Base-by-base conservation (phyloP, 2,888 invertebrate genomes). In the Limenitis arthemis region DNA sequence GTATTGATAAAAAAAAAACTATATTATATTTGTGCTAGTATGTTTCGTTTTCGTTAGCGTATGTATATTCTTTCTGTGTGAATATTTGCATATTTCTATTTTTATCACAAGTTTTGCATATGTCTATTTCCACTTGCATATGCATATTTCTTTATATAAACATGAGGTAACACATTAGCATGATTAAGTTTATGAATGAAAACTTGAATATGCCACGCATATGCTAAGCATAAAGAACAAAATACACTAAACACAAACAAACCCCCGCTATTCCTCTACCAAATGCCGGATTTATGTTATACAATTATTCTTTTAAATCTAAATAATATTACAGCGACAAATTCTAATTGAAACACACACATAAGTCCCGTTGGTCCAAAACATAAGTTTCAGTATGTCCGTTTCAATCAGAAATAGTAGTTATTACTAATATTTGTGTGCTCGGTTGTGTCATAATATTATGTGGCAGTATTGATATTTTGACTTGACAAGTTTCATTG, bases 391-490 rank as follows among this genome's bases (percentile, higher is more conserved):
- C 29, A 34, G 30, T 39, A 49, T 47, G 50, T 50, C 50, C 29
- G 39, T 29, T 50, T 48, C 44, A 49, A 49, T 38, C 20, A 44
- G 39, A 46, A 48, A 33, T 4, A 12, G 12, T n/a, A n/a, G 28
- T 31, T 47, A 42, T 29, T 20, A 36, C 37, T 50, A 55, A 47
- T 20, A 34, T 52, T 56, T 56, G 55, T 56, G 53, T 56, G 55
- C 37, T 53, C 8, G 6, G 32, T 56, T 56, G 50, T 56, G 55
- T 53, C 47, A 48, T 44, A 38, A 52, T 43, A 44, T 46, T 44
- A 40, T 30, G 37, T 53, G 57, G 59, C 59, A 59, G 59, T 59
- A 53, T 53, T 49, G n/a, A 44, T 33, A 30, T 39, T 42, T 49
- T 40, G 51, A 44, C 44, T 31, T 37, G 11, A 44, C 29, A 30